Evolutionary conservation across 2,888 invertebrate species (phyloP).

Genomic region (Glaucopsyche alexis): DNA sequence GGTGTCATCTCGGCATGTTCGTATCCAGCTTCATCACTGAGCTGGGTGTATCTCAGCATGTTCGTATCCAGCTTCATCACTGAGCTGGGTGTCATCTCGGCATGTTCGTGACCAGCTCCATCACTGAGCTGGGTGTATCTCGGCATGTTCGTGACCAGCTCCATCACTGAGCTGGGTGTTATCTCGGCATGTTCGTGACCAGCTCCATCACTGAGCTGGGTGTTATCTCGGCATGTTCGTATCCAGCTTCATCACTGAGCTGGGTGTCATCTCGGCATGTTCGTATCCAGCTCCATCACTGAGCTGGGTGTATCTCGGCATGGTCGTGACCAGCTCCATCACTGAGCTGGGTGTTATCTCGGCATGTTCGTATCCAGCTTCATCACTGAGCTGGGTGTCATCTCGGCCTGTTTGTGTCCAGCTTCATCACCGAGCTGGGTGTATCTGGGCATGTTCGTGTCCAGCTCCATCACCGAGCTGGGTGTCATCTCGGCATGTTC

Average conservation of each 20-base stretch:
- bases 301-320: conserved; percentile 90
- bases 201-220: conserved; percentile 92
- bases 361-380: no score
- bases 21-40: conserved; percentile 93
- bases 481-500: conserved; percentile 94
- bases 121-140: conserved; percentile 90
- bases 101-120: conserved; percentile 92
- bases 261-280: conserved; percentile 94
- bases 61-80: conserved; percentile 88
- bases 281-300: conserved; percentile 92
- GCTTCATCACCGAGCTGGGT: conserved; percentile 91
- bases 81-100: conserved; percentile 93
- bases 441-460: conserved; percentile 87
- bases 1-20: conserved; percentile 94
- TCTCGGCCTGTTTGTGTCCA: conserved; percentile 92
- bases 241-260: conserved; percentile 89
- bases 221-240: no score
- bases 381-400: conserved; percentile 94
- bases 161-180: conserved; percentile 89
- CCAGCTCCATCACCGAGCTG: conserved; percentile 89
- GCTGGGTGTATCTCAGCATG: conserved; percentile 86
- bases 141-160: conserved; percentile 93
- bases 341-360: conserved; percentile 91
- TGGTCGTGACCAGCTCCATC: conserved; percentile 92
- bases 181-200: conserved; percentile 91